These are phyloP conservation scores for Cheilosia soror DNA, from an alignment of 2,888 invertebrate species.

Conservation along the genomic window DNA sequence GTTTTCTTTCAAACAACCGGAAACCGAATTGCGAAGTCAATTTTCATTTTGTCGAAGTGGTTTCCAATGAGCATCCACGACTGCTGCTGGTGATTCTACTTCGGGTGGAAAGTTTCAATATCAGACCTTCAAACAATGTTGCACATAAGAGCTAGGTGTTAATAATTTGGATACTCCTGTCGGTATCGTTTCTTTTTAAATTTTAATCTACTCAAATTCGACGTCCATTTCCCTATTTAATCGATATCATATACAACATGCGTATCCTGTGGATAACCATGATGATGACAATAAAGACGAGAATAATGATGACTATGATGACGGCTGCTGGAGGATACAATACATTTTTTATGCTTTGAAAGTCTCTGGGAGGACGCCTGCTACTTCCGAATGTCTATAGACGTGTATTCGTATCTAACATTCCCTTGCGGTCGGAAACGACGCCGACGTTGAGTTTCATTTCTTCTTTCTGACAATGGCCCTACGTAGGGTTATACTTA, in stretches of 20 bases:
- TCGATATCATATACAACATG: constrained; percentile 34
- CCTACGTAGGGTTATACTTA: too few species aligned
- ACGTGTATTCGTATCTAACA: neutral
- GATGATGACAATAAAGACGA: constrained; percentile 41
- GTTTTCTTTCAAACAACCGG: constrained; percentile 23
- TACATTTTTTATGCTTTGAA: neutral
- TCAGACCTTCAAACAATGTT: constrained; percentile 36
- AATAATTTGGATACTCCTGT: constrained; percentile 53
- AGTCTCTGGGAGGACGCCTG: neutral
- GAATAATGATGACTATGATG: constrained; percentile 2
- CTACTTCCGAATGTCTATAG: neutral
- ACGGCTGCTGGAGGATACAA: constrained; percentile 13
- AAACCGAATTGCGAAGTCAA: constrained; percentile 43
- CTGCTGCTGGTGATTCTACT: constrained; percentile 5
- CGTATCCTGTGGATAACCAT: constrained; percentile 14
- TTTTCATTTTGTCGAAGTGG: constrained; percentile 29
- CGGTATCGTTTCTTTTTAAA: neutral
- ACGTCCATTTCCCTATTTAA: constrained; percentile 47
- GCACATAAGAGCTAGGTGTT: constrained; percentile 26
- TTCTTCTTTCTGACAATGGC: neutral
- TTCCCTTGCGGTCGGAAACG: constrained; percentile 2
- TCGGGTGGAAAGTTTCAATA: constrained; percentile 32
- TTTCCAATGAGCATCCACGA: constrained; percentile 22
- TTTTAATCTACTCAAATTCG: constrained; percentile 18
- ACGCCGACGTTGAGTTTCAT: constrained; percentile 23